A percentile compares a stretch with the other conserved stretches of the same genome.
phyloP scores from a whole-genome alignment of 2,888 invertebrate genomes.

The Lathronympha strigana region DNA sequence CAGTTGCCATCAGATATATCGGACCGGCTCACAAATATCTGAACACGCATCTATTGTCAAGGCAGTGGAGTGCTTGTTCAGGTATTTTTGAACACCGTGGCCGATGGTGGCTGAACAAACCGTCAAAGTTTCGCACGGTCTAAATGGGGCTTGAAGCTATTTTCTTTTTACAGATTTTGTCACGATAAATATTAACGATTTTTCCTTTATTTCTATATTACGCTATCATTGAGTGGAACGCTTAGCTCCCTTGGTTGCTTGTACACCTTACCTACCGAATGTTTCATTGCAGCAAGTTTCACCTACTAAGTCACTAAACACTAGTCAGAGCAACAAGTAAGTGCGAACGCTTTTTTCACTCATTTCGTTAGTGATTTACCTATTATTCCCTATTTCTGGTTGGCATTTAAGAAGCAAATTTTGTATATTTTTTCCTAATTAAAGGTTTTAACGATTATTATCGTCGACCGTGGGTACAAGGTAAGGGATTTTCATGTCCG shows the following conservation, averaged over 20 bases:
- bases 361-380: conserved; percentile 15
- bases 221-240: conserved; percentile 54
- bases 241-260: conserved; percentile 68
- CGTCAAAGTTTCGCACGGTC: background rate
- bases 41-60: no score
- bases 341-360: conserved; percentile 52
- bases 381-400: conserved; percentile 9
- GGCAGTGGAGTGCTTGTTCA: no score
- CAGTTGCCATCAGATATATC: no score
- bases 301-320: conserved; percentile 83
- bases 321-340: conserved; percentile 77
- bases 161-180: conserved; percentile 39
- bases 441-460: background rate
- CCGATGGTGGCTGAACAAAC: no score
- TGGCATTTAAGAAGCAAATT: conserved; percentile 1
- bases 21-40: no score
- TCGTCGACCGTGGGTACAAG: no score
- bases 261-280: conserved; percentile 65
- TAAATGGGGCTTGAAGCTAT: conserved; percentile 12
- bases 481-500: no score
- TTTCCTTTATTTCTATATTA: conserved; percentile 46
- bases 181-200: conserved; percentile 36
- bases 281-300: conserved; percentile 83
- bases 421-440: background rate
- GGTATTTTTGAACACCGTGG: no score